Percentiles rank a stretch among this genome's conserved stretches.
Evolutionary conservation across 2,797 vertebrate genomes (phyloP).

Genomic region (Threskiornis aethiopicus): DNA sequence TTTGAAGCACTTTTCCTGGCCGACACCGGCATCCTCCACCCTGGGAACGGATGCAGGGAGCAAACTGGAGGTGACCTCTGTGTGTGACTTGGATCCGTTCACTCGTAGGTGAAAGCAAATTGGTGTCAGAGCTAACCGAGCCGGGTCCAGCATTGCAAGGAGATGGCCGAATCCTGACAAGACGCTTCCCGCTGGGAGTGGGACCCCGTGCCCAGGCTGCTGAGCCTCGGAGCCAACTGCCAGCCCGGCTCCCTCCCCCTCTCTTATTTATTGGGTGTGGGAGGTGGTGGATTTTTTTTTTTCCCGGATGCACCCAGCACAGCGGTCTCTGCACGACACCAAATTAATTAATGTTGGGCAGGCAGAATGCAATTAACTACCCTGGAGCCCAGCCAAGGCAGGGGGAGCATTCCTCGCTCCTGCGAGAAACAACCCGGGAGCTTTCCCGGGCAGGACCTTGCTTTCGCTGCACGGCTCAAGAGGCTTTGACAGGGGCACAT

Average conservation of each 20-base stretch:
- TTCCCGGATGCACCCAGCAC: not conserved
- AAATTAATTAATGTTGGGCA: conserved; percentile 58
- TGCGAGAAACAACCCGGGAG: not conserved
- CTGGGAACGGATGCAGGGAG: not conserved
- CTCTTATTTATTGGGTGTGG: not conserved
- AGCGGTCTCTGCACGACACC: conserved; percentile 33
- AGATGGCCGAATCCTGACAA: not conserved
- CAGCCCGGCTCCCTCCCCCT: not conserved
- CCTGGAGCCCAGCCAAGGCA: conserved; percentile 46
- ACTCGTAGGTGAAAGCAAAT: rapidly evolving
- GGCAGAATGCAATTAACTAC: conserved; percentile 46
- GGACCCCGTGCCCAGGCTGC: not conserved
- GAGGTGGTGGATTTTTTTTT: not conserved
- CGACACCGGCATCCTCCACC: rapidly evolving
- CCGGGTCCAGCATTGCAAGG: not conserved
- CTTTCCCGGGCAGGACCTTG: not conserved
- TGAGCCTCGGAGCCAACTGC: rapidly evolving
- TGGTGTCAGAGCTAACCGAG: rapidly evolving
- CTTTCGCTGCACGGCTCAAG: rapidly evolving
- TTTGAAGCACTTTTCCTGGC: not conserved
- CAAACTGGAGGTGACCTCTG: not conserved
- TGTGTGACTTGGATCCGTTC: not conserved
- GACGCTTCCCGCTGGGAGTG: rapidly evolving
- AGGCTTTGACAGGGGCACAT: not conserved
- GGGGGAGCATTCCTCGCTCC: not conserved